These are phyloP conservation scores for Rhorus exstirpatorius DNA, from an alignment of 2,888 invertebrate genomes.

Conservation along the genomic window DNA sequence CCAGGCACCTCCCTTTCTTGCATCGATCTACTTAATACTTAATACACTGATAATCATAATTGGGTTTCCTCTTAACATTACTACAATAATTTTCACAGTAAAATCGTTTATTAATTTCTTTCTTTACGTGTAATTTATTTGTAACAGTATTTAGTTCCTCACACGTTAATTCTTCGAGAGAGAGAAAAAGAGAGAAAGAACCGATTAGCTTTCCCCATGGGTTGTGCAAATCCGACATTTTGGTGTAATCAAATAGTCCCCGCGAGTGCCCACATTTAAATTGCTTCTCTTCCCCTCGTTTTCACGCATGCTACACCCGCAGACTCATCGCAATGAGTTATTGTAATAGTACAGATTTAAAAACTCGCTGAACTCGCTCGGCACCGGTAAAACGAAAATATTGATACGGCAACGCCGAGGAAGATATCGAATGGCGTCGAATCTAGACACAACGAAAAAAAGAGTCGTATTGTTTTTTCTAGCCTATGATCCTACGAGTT, in stretches of 20 bases:
- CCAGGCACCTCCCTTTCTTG: no score
- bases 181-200: background rate
- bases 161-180: no score
- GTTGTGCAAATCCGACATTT: slow-evolving; percentile 53
- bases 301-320: slow-evolving; percentile 22
- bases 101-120: no score
- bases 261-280: slow-evolving; percentile 57
- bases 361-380: slow-evolving; percentile 28
- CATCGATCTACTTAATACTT: no score
- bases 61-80: no score
- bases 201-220: slow-evolving; percentile 32
- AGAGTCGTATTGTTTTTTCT: background rate
- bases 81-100: no score
- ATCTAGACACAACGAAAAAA: background rate
- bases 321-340: slow-evolving; percentile 54
- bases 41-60: no score
- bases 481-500: background rate
- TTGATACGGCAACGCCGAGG: slow-evolving; percentile 9
- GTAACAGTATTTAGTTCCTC: no score
- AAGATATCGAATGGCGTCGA: background rate
- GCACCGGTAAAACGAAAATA: slow-evolving; percentile 34
- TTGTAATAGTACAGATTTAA: slow-evolving; percentile 49
- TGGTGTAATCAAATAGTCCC: slow-evolving; percentile 50
- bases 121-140: no score
- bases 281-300: slow-evolving; percentile 36